phyloP scores from a whole-genome alignment of 2,797 vertebrate genomes.

The Otus scops region DNA sequence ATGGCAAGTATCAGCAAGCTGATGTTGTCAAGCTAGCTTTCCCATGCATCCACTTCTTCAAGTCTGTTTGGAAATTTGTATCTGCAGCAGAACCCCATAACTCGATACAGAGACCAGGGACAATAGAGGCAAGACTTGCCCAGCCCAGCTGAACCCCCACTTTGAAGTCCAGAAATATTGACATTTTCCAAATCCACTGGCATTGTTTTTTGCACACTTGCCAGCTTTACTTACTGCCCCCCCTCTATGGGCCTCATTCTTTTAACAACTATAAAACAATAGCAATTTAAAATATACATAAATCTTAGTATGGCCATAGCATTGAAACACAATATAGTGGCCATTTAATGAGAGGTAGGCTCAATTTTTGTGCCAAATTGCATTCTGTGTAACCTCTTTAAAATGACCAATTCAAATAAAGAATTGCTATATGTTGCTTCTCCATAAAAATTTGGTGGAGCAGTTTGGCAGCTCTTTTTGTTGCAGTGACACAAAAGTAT shows the following conservation, averaged over 20 bases:
- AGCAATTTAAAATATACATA: neutral
- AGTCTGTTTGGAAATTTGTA: neutral
- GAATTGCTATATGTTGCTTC: neutral
- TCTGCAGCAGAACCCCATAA: neutral
- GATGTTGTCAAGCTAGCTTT: neutral
- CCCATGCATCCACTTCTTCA: neutral
- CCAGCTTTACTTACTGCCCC: neutral
- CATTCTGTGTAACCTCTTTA: neutral
- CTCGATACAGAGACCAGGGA: neutral
- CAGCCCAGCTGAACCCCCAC: neutral
- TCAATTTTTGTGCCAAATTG: neutral
- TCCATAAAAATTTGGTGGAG: neutral
- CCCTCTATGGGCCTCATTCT: neutral
- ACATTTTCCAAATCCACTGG: slow-evolving; percentile 11
- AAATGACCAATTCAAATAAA: neutral
- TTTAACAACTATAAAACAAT: slow-evolving; percentile 2
- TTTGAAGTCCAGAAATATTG: neutral
- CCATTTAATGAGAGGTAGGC: neutral
- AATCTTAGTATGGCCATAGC: neutral
- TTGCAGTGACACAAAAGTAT: neutral
- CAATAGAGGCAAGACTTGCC: neutral
- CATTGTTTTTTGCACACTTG: neutral
- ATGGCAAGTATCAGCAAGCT: neutral
- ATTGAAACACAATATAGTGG: neutral
- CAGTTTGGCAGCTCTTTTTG: neutral